These are phyloP conservation scores for Caenorhabditis sulstoni DNA, from an alignment of 2,888 invertebrate genomes.

Conservation along the genomic window DNA sequence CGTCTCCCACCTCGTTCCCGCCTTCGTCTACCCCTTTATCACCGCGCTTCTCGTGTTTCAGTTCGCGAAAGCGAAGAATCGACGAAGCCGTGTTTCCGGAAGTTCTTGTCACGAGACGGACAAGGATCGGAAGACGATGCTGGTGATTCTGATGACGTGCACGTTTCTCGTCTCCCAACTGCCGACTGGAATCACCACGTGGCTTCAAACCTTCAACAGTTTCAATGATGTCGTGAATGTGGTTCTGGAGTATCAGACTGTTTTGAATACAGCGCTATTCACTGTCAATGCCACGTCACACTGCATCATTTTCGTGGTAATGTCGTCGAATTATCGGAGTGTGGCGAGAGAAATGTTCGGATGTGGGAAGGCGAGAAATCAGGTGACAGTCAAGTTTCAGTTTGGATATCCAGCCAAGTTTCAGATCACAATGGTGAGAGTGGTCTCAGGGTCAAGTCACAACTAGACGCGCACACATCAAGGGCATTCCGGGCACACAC, in stretches of 20 bases:
- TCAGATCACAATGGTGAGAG: neutral
- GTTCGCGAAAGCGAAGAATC: neutral
- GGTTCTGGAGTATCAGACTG: neutral
- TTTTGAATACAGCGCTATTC: neutral
- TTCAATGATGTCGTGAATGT: too few species aligned
- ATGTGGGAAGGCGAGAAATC: neutral
- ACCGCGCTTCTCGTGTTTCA: neutral
- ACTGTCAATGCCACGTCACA: constrained; percentile 16
- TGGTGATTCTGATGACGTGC: neutral
- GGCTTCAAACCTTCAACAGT: neutral
- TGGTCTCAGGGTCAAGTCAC: neutral
- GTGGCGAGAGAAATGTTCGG: neutral
- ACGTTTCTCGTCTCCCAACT: neutral
- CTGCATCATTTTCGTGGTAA: constrained; percentile 1
- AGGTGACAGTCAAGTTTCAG: too few species aligned
- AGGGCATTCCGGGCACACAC: too few species aligned
- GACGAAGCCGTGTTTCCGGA: too few species aligned
- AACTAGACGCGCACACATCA: too few species aligned
- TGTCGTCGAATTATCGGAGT: constrained; percentile 9
- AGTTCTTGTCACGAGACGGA: too few species aligned
- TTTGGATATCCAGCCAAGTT: too few species aligned
- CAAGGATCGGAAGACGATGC: neutral
- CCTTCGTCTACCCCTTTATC: neutral
- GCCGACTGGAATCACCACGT: neutral
- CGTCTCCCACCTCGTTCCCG: neutral